Evolutionary conservation across 2,113 vertebrate genomes (phyloP).

Genomic region (Rhipidura dahli): DNA sequence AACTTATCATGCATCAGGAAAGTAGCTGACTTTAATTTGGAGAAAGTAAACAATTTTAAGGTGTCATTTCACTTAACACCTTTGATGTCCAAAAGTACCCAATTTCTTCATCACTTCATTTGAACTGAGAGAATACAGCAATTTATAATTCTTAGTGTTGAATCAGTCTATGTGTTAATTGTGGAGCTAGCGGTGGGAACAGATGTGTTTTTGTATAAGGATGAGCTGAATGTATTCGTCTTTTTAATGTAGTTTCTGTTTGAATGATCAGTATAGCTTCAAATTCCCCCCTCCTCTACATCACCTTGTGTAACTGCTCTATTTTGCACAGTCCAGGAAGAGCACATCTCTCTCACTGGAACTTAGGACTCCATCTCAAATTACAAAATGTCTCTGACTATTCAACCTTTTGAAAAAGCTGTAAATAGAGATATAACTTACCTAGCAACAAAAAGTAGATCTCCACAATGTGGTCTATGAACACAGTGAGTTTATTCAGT

Average conservation of each 20-base stretch:
- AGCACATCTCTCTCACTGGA: conserved; percentile 11
- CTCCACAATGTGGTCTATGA: not conserved
- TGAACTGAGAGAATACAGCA: not conserved
- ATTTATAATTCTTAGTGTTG: conserved; percentile 2
- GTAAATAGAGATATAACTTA: conserved; percentile 56
- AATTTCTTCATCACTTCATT: not conserved
- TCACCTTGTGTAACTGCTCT: conserved; percentile 31
- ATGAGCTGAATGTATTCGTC: not conserved
- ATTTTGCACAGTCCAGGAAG: not conserved
- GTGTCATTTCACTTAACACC: not conserved
- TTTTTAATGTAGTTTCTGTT: not conserved
- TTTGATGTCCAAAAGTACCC: not conserved
- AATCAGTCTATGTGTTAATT: conserved; percentile 1
- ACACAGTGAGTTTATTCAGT: conserved; percentile 24
- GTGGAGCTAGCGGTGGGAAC: not conserved
- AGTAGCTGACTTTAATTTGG: conserved; percentile 4
- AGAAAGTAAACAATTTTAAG: not conserved
- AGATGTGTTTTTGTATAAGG: not conserved
- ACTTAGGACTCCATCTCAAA: conserved; percentile 30
- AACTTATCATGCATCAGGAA: conserved; percentile 7
- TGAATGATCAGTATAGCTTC: not conserved
- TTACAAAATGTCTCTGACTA: conserved; percentile 52
- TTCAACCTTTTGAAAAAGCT: conserved; percentile 40
- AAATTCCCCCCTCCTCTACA: not conserved
- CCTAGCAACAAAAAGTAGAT: conserved; percentile 56